Evolutionary conservation across 2,888 invertebrate genomes (phyloP).

Genomic region (Hirudinaria manillensis): DNA sequence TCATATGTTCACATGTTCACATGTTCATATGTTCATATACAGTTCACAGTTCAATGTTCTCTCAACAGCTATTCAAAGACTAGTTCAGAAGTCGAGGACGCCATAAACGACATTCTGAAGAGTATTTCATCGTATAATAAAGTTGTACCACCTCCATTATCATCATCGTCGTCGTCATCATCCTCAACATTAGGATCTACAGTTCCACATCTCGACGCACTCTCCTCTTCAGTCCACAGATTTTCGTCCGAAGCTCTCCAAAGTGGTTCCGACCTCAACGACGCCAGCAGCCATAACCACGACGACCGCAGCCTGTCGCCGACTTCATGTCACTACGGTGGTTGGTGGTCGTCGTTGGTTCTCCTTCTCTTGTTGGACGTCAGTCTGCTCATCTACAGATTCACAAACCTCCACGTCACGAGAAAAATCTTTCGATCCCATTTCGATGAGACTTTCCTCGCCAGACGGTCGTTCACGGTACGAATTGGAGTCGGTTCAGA

Average conservation of each 20-base stretch:
- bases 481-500: no score
- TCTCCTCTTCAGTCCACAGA: background rate
- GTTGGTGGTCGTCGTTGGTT: background rate
- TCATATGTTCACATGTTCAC: no score
- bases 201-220: background rate
- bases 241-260: background rate
- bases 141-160: background rate
- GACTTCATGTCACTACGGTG: no score
- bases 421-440: background rate
- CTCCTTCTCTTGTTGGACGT: background rate
- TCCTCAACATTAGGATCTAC: background rate
- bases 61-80: no score
- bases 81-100: no score
- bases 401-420: background rate
- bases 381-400: background rate
- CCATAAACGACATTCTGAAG: no score
- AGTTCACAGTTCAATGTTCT: no score
- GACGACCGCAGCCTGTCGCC: background rate
- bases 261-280: background rate
- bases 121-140: background rate
- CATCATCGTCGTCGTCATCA: slow-evolving; percentile 9
- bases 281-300: background rate
- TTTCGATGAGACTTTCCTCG: background rate
- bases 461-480: background rate
- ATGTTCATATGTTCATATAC: no score